These are phyloP conservation scores for Psilopogon haemacephalus DNA, from an alignment of 2,113 vertebrate genomes.

Conservation along the genomic window DNA sequence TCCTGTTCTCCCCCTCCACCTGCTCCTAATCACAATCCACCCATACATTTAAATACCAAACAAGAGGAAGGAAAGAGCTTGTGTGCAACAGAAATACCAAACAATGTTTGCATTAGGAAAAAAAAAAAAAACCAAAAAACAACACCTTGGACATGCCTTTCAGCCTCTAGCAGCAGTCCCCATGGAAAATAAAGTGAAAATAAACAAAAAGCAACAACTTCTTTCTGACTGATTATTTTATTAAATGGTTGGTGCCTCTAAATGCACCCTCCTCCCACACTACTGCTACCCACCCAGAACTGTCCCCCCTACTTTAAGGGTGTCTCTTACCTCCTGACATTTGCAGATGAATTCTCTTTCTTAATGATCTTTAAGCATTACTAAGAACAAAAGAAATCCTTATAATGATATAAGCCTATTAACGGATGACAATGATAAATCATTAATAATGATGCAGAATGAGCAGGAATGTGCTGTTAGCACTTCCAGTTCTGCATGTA, in stretches of 20 bases:
- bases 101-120: slow-evolving; percentile 63
- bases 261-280: slow-evolving; percentile 41
- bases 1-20: slow-evolving; percentile 62
- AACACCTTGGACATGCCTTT: slow-evolving; percentile 54
- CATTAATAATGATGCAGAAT: slow-evolving; percentile 28
- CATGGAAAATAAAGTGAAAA: slow-evolving; percentile 63
- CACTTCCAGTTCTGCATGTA: neutral
- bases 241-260: slow-evolving; percentile 10
- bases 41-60: slow-evolving; percentile 70
- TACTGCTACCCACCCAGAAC: slow-evolving; percentile 9
- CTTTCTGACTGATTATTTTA: slow-evolving; percentile 65
- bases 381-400: slow-evolving; percentile 59
- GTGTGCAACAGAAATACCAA: slow-evolving; percentile 64
- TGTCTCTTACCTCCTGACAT: slow-evolving; percentile 27
- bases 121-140: neutral
- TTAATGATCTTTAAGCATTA: slow-evolving; percentile 51
- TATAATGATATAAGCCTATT: slow-evolving; percentile 55
- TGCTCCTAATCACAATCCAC: slow-evolving; percentile 67
- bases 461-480: slow-evolving; percentile 30
- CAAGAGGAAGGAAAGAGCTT: slow-evolving; percentile 58
- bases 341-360: neutral
- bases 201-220: slow-evolving; percentile 67
- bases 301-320: neutral
- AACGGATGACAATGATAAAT: slow-evolving; percentile 55
- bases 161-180: slow-evolving; percentile 56